phyloP scores from a whole-genome alignment of 2,888 invertebrate genomes.

The Chydorus sphaericus region DNA sequence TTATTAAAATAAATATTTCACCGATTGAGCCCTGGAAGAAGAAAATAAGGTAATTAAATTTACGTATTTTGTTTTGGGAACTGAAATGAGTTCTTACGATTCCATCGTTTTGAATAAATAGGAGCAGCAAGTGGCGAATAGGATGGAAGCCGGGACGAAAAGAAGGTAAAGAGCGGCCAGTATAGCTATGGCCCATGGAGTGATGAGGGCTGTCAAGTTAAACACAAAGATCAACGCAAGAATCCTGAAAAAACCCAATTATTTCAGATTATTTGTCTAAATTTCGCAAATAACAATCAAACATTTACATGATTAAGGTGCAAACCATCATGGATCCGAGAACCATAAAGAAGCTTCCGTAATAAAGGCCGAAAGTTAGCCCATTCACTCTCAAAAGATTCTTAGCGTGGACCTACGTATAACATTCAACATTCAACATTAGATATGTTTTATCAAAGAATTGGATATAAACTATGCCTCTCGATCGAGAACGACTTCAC shows the following conservation, averaged over 20 bases:
- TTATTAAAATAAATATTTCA: too few relatives aligned
- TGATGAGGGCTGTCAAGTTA: constrained; percentile 50
- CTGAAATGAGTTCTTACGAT: constrained; percentile 13
- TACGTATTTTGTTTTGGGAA: background rate
- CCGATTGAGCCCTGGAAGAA: constrained; percentile 49
- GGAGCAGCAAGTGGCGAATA: constrained; percentile 59
- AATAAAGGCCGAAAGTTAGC: constrained; percentile 56
- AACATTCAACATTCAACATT: constrained; percentile 18
- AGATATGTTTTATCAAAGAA: constrained; percentile 16
- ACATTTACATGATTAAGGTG: constrained; percentile 48
- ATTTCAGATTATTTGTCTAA: too few relatives aligned
- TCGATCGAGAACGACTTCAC: constrained; percentile 67
- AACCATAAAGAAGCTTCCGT: constrained; percentile 56
- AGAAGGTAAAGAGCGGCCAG: constrained; percentile 48
- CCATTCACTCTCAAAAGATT: constrained; percentile 71
- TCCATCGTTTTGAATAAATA: constrained; percentile 70
- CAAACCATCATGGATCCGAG: constrained; percentile 51
- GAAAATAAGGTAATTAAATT: background rate
- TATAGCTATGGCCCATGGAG: constrained; percentile 50
- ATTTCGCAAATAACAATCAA: too few relatives aligned
- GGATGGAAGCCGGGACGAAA: constrained; percentile 57
- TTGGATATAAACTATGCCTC: constrained; percentile 40
- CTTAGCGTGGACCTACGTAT: constrained; percentile 56
- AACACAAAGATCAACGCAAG: constrained; percentile 48
- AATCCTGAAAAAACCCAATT: too few relatives aligned